A percentile compares a stretch with the other conserved stretches of the same genome.
These are phyloP conservation scores for Drosophila pseudotakahashii DNA, from an alignment of 2,888 invertebrate genomes.

Conservation along the genomic window DNA sequence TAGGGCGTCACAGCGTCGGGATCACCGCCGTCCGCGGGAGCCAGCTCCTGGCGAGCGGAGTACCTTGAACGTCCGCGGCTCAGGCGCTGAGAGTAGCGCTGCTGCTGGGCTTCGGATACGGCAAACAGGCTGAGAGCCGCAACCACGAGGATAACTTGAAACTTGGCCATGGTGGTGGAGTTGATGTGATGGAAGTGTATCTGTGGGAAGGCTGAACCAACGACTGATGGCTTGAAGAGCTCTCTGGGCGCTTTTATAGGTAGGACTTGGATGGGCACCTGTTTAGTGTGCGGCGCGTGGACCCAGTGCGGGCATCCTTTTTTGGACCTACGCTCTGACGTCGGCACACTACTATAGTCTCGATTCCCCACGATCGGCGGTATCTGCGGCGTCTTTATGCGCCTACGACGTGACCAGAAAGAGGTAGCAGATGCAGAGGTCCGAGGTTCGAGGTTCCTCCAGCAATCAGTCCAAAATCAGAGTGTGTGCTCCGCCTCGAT, in stretches of 20 bases:
- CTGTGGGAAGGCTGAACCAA: conserved; percentile 47
- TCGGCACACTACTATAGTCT: conserved; percentile 53
- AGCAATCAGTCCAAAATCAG: conserved; percentile 75
- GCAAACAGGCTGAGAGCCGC: conserved; percentile 52
- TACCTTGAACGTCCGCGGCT: conserved; percentile 66
- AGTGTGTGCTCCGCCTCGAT: conserved; percentile 33
- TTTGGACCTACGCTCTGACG: conserved; percentile 71
- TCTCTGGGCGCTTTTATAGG: conserved; percentile 60
- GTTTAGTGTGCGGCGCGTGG: conserved; percentile 69
- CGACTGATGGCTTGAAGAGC: conserved; percentile 59
- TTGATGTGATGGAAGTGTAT: conserved; percentile 17
- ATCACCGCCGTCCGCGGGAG: conserved; percentile 55
- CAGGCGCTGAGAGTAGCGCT: conserved; percentile 63
- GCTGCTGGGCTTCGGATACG: conserved; percentile 57
- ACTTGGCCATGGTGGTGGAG: conserved; percentile 67
- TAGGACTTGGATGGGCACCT: conserved; percentile 58
- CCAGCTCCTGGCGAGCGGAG: conserved; percentile 77
- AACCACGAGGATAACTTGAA: conserved; percentile 66
- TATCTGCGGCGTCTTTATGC: conserved; percentile 68
- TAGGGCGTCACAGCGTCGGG: conserved; percentile 77
- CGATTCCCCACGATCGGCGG: conserved; percentile 37
- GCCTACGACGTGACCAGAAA: conserved; percentile 75
- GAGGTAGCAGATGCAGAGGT: conserved; percentile 51
- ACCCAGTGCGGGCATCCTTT: conserved; percentile 67
- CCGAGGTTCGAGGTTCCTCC: conserved; percentile 63